Conservation (phyloP, 2,113 vertebrate species). For the Oreocharis arfaki region DNA sequence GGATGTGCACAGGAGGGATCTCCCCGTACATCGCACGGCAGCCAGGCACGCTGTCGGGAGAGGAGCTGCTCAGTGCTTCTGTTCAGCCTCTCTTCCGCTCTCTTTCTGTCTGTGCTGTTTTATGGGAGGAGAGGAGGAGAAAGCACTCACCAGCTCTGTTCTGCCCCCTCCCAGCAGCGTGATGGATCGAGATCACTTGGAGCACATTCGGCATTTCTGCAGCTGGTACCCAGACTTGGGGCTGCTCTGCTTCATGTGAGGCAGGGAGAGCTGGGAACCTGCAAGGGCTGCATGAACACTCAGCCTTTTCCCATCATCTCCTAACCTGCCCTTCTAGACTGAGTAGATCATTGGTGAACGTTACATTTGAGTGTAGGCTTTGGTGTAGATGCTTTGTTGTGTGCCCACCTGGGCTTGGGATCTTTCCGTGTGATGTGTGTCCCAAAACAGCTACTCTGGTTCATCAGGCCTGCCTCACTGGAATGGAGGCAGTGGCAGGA, state of each 20-base stretch:
- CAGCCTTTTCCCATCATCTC: background rate
- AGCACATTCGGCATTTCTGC: background rate
- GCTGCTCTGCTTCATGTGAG: fast-evolving
- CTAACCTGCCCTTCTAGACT: background rate
- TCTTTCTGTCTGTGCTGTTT: background rate
- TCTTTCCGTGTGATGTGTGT: background rate
- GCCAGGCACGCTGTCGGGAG: background rate
- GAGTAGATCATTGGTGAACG: background rate
- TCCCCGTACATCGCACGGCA: fast-evolving
- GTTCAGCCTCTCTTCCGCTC: background rate
- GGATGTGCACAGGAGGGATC: background rate
- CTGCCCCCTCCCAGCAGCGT: background rate
- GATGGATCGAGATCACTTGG: background rate
- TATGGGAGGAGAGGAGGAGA: background rate
- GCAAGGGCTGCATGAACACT: fast-evolving
- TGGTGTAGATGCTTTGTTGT: background rate
- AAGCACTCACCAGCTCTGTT: background rate
- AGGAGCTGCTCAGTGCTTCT: background rate
- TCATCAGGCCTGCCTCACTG: background rate
- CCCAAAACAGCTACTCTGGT: background rate
- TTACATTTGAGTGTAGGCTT: background rate
- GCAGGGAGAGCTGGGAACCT: background rate
- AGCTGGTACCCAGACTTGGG: background rate
- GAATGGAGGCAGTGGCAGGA: background rate
- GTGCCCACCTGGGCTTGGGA: background rate